A percentile compares a stretch with the other conserved stretches of the same genome.
Conservation (phyloP, 1,140 invertebrate species). For the Colletes latitarsis region DNA sequence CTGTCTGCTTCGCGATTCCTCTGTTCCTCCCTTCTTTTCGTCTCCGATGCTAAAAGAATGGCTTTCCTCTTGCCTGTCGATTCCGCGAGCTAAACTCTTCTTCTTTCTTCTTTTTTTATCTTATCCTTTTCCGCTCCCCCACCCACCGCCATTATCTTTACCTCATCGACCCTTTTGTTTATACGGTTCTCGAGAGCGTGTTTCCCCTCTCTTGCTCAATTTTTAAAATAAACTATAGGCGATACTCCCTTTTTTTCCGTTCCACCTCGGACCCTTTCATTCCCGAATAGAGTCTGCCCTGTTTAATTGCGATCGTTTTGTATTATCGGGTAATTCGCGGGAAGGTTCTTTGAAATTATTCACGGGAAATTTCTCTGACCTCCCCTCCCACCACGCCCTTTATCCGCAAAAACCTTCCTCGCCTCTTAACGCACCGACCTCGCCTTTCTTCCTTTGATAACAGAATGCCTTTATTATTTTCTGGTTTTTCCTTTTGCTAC, state of each 20-base stretch:
- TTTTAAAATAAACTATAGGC: neutral
- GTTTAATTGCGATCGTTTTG: slow-evolving; percentile 40
- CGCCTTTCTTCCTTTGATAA: slow-evolving; percentile 22
- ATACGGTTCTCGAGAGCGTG: neutral
- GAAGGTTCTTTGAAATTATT: slow-evolving; percentile 36
- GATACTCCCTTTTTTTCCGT: neutral
- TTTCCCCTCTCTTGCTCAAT: neutral
- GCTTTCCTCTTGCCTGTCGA: slow-evolving; percentile 20
- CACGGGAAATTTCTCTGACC: slow-evolving; percentile 16
- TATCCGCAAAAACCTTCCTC: slow-evolving; percentile 20
- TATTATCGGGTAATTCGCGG: slow-evolving; percentile 10
- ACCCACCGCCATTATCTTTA: slow-evolving; percentile 22
- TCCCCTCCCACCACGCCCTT: neutral
- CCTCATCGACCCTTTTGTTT: slow-evolving; percentile 25
- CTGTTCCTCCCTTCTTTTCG: neutral
- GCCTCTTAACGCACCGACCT: neutral
- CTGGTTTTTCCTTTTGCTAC: slow-evolving; percentile 3
- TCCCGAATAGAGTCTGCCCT: slow-evolving; percentile 10
- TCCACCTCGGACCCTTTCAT: too few relatives aligned
- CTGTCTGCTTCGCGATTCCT: neutral
- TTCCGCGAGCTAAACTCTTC: slow-evolving; percentile 18
- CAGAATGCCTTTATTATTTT: slow-evolving; percentile 45
- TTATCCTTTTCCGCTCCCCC: too few relatives aligned
- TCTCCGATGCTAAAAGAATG: slow-evolving; percentile 38
- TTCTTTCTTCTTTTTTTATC: neutral